Conservation (phyloP, 2,113 vertebrate genomes). For the Cyanoramphus novaezelandiae region DNA sequence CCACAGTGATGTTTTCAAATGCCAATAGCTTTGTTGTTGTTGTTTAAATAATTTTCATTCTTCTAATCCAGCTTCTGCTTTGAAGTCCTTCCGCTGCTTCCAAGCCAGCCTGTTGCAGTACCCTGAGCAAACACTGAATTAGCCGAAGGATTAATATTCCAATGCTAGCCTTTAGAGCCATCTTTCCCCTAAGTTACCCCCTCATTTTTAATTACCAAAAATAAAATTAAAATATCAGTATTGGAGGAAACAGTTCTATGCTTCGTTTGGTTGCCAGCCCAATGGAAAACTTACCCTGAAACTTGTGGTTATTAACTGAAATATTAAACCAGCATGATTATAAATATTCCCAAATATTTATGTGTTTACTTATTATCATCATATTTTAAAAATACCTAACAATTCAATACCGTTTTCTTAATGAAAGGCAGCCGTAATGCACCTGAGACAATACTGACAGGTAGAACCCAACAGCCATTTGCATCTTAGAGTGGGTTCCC, state of each 20-base stretch:
- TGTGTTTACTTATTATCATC: not conserved
- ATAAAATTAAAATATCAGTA: not conserved
- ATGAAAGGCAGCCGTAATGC: not conserved
- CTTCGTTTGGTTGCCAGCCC: not conserved
- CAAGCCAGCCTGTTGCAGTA: not conserved
- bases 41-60: not conserved
- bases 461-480: not conserved
- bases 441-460: not conserved
- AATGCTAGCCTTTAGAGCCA: not conserved
- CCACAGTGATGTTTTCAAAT: not conserved
- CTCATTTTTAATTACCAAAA: not conserved
- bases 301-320: not conserved
- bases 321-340: not conserved
- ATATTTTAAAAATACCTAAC: not conserved
- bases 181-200: not conserved
- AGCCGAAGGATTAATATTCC: not conserved
- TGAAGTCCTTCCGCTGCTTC: not conserved
- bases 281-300: not conserved
- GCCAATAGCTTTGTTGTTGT: not conserved
- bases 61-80: not conserved
- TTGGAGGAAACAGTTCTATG: not conserved
- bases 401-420: not conserved
- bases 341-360: not conserved
- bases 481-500: not conserved
- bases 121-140: not conserved